Evolutionary conservation across 2,113 vertebrate genomes (phyloP).

Genomic region (Dipodomys merriami): DNA sequence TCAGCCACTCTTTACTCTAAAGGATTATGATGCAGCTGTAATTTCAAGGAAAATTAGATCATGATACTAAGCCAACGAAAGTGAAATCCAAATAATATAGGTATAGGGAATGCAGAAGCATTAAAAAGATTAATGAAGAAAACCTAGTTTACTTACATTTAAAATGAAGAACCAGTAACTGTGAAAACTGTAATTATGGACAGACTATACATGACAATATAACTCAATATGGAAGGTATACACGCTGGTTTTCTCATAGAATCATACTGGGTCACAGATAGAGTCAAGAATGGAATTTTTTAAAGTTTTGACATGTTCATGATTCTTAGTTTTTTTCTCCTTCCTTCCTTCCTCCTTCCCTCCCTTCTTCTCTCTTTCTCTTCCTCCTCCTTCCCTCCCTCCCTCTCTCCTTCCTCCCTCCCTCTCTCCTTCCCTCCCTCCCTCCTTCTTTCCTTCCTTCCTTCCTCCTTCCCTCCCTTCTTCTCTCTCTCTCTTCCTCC

Average conservation of each 20-base stretch:
- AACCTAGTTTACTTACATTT: constrained; percentile 6
- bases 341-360: background rate
- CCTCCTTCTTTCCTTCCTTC: too few species aligned
- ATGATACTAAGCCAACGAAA: background rate
- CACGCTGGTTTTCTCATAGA: too few species aligned
- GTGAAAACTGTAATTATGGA: background rate
- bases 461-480: too few species aligned
- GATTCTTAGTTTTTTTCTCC: background rate
- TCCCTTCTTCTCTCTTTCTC: too few species aligned
- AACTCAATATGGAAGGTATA: background rate
- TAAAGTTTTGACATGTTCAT: background rate
- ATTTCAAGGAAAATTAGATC: constrained; percentile 14
- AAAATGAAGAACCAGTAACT: constrained; percentile 39
- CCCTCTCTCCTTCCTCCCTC: too few species aligned
- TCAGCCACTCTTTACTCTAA: background rate
- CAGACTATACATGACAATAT: too few species aligned
- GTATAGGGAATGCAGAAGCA: background rate
- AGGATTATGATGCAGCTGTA: background rate
- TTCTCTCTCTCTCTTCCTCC: too few species aligned
- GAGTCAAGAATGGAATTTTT: too few species aligned
- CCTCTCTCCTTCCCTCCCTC: too few species aligned
- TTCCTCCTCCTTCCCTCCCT: too few species aligned
- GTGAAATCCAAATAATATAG: background rate
- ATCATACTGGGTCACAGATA: too few species aligned
- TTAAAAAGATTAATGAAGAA: constrained; percentile 33